Evolutionary conservation across 2,888 invertebrate species (phyloP), one percentile per base, ranked within the genome.

Genomic region (Ecliptopera silaceata): DNA sequence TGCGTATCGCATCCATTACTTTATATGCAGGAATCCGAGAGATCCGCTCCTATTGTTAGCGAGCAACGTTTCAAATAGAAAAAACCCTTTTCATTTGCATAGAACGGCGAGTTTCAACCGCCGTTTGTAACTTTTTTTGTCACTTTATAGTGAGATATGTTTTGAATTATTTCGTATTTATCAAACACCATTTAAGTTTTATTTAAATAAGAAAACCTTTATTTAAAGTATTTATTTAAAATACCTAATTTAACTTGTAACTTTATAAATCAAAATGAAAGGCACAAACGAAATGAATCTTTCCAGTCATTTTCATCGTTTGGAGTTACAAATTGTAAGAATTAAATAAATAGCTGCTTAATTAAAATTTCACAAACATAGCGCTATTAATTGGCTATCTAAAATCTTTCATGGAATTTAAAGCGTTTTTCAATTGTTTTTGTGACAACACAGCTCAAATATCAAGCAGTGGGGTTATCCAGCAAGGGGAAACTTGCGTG

Each of bases 341-440:
- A 48, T 53, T 39, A 36, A 52, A 34, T 46, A 15, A 4, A 13
- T 20, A 38, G 39, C 48, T 29, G 39, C 29, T 39, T 47, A 36
- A 52, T 54, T 36, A 26, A 42, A 46, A 54, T 54, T 41, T 20
- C 31, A 44, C 36, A 42, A 58, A 44, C 41, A 53, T 52, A 39
- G 45, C 42, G 20, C 38, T 43, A 53, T 42, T 49, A 58, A 58
- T 54, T 41, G 49, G 49, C 42, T 58, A 31, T 58, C 36, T 50
- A 6, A 46, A 54, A 58, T 54, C 34, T 36, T 50, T 42, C 43
- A 17, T 17, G 41, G 38, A 42, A 44, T 49, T 32, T 20, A 6
- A 15, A 15, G 26, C 41, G 22, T 53, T 49, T 48, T 54, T 17
- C 45, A 46, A 58, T 49, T 54, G 48, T 26, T 39, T 32, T 39